Conservation (phyloP, 2,888 invertebrate species). For the Neria commutata region DNA sequence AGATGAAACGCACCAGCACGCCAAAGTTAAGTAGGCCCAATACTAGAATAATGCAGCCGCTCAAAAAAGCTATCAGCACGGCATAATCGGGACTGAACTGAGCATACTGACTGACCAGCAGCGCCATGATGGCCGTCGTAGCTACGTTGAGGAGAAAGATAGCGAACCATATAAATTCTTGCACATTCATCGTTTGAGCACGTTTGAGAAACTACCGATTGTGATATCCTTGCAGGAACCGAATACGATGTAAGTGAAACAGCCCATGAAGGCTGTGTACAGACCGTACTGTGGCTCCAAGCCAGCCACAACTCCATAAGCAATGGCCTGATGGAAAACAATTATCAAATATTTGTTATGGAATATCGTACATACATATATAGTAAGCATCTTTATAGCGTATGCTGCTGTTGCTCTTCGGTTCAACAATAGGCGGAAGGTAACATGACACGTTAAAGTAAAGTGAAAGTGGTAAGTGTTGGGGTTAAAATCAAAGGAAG, state of each 20-base stretch:
- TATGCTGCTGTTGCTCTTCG: too few species aligned
- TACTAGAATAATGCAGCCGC: slow-evolving; percentile 73
- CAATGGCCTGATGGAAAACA: slow-evolving; percentile 73
- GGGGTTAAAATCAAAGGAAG: too few species aligned
- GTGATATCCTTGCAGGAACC: slow-evolving; percentile 85
- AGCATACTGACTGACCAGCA: slow-evolving; percentile 79
- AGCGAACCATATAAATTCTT: slow-evolving; percentile 39
- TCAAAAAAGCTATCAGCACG: slow-evolving; percentile 74
- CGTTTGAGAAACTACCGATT: slow-evolving; percentile 65
- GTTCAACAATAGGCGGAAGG: too few species aligned
- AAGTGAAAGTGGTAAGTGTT: too few species aligned
- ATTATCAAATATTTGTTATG: too few species aligned
- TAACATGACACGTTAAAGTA: too few species aligned
- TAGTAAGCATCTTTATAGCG: too few species aligned
- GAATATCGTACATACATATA: too few species aligned
- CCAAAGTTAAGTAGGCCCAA: slow-evolving; percentile 80
- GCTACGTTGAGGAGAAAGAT: slow-evolving; percentile 62
- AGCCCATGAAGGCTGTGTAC: slow-evolving; percentile 94
- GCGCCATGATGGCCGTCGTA: slow-evolving; percentile 88
- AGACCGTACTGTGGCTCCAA: slow-evolving; percentile 79
- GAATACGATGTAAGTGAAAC: slow-evolving; percentile 88
- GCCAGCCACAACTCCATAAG: slow-evolving; percentile 81
- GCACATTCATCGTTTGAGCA: not conserved
- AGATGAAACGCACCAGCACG: slow-evolving; percentile 84
- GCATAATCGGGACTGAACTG: slow-evolving; percentile 72